Percentiles rank a stretch among this genome's conserved stretches.
These are phyloP conservation scores for Terebella lapidaria DNA, from an alignment of 2,888 invertebrate genomes.

Conservation along the genomic window DNA sequence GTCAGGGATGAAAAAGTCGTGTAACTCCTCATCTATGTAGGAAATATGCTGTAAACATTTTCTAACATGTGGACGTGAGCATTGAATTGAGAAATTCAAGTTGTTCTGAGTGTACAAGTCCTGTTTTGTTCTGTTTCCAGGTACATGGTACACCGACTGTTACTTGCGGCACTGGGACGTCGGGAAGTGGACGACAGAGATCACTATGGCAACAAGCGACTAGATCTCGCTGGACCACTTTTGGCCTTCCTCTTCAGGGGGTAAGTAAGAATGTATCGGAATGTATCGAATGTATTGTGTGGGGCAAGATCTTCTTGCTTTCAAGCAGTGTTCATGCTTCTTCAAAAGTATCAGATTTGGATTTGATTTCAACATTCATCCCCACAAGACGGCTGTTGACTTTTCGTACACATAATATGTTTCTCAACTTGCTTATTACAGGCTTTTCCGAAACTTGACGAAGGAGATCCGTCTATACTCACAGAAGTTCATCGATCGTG, in stretches of 20 bases:
- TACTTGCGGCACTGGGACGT: constrained; percentile 83
- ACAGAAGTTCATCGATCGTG: constrained; percentile 94
- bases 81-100: no score
- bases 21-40: no score
- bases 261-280: constrained; percentile 36
- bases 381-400: no score
- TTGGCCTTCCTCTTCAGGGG: constrained; percentile 95
- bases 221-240: constrained; percentile 95
- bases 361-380: not conserved
- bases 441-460: constrained; percentile 86
- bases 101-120: no score
- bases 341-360: not conserved
- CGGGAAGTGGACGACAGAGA: constrained; percentile 97
- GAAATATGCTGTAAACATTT: no score
- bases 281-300: not conserved
- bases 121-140: no score
- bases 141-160: constrained; percentile 96
- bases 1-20: no score
- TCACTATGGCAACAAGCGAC: constrained; percentile 98
- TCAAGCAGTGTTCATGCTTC: not conserved
- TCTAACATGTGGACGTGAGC: no score
- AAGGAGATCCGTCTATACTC: constrained; percentile 98
- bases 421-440: no score
- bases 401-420: no score
- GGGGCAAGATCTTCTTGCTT: not conserved